Percentiles rank a stretch among this genome's conserved stretches.
These are phyloP conservation scores for Caranx melampygus DNA, from an alignment of 2,113 vertebrate genomes.

Conservation along the genomic window DNA sequence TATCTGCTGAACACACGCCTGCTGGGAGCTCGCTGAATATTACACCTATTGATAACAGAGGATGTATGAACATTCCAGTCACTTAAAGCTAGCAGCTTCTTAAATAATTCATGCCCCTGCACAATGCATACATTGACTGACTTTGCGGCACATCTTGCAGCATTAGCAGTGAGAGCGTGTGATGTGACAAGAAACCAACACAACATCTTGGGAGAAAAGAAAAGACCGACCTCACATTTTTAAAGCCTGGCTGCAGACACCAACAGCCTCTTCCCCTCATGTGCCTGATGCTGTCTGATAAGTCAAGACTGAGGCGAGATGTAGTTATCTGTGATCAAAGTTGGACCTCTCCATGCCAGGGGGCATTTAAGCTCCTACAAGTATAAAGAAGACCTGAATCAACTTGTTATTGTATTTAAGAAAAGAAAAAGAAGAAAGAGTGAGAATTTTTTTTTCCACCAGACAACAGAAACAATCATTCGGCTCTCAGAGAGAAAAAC, in stretches of 20 bases:
- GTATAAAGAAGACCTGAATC: conserved; percentile 45
- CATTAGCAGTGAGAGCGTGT: conserved; percentile 28
- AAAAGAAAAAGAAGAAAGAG: conserved; percentile 5
- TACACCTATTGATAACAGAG: conserved; percentile 65
- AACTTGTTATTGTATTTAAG: conserved; percentile 30
- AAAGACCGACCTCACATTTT: conserved; percentile 24
- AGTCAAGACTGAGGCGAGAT: conserved; percentile 47
- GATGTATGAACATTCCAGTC: conserved; percentile 53
- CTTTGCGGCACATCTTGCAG: conserved; percentile 33
- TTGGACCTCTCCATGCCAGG: conserved; percentile 55
- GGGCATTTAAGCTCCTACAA: conserved; percentile 50
- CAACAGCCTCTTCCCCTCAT: conserved; percentile 24
- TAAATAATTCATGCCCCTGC: conserved; percentile 64
- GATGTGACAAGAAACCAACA: conserved; percentile 29
- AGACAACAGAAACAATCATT: conserved; percentile 24
- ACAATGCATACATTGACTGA: conserved; percentile 53
- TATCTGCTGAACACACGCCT: conserved; percentile 50
- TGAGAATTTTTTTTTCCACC: too few relatives aligned
- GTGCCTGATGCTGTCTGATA: conserved; percentile 59
- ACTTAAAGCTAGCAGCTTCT: conserved; percentile 49
- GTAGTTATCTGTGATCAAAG: conserved; percentile 69
- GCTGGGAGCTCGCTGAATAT: conserved; percentile 51
- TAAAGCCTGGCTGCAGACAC: conserved; percentile 26
- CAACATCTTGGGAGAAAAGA: conserved; percentile 22
- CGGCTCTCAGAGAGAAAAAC: conserved; percentile 10